phyloP scores from a whole-genome alignment of 37 sponge, comb jelly and placozoan species.

The Dysidea cf. avara region DNA sequence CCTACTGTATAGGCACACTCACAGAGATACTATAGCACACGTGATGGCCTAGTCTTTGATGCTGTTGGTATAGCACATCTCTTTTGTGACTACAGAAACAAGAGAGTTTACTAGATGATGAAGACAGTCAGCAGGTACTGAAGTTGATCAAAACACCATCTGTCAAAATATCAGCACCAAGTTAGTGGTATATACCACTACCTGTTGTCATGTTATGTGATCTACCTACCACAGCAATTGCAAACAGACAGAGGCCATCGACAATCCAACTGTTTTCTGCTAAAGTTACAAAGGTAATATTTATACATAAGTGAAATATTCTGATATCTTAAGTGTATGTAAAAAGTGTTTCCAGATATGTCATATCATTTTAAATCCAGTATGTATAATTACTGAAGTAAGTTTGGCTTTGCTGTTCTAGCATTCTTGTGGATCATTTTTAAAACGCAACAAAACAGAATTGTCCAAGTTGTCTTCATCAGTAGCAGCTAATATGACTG shows the following conservation, averaged over 20 bases:
- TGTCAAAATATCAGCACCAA: background rate
- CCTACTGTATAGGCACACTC: too few relatives aligned
- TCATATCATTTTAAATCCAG: too few relatives aligned
- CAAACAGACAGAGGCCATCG: background rate
- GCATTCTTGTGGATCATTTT: constrained; percentile 55
- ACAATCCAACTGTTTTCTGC: background rate
- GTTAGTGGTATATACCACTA: too few relatives aligned
- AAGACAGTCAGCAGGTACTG: constrained; percentile 72
- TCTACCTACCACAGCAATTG: background rate
- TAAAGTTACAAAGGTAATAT: too few relatives aligned
- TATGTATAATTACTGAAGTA: too few relatives aligned
- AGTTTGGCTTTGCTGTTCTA: background rate
- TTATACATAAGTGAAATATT: too few relatives aligned
- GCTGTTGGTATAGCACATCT: too few relatives aligned
- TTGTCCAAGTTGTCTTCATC: constrained; percentile 39
- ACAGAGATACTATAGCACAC: too few relatives aligned
- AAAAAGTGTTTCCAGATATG: too few relatives aligned
- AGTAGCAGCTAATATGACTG: constrained; percentile 25
- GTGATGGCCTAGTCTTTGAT: too few relatives aligned
- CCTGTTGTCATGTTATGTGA: too few relatives aligned
- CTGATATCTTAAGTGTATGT: too few relatives aligned
- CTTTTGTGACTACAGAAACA: constrained; percentile 4
- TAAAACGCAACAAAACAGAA: constrained; percentile 32
- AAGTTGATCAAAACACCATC: constrained; percentile 32
- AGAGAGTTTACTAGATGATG: constrained; percentile 47